A percentile compares a stretch with the other conserved stretches of the same genome.
phyloP scores from a whole-genome alignment of 2,888 invertebrate genomes.

The Philopedon plagiatum region DNA sequence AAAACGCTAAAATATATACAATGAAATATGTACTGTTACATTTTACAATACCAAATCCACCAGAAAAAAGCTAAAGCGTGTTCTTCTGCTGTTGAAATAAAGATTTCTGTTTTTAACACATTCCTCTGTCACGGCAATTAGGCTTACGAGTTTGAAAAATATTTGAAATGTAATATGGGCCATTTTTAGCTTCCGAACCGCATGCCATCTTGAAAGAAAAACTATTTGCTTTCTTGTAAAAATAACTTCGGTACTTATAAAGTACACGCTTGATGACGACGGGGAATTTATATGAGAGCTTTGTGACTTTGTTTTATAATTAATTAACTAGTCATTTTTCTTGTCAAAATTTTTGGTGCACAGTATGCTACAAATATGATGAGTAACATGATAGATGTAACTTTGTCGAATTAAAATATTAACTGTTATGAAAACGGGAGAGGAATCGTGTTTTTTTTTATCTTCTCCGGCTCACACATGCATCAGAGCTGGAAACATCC shows the following conservation, averaged over 20 bases:
- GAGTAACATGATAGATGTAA: too few relatives aligned
- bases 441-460: too few relatives aligned
- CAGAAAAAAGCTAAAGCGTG: neutral
- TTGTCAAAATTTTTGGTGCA: neutral
- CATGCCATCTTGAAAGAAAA: constrained; percentile 28
- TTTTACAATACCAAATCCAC: too few relatives aligned
- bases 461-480: too few relatives aligned
- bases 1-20: too few relatives aligned
- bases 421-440: too few relatives aligned
- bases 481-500: too few relatives aligned
- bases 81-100: constrained; percentile 3
- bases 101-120: constrained; percentile 31
- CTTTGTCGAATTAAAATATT: too few relatives aligned
- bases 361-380: neutral
- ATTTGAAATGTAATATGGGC: constrained; percentile 42
- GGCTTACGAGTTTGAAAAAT: constrained; percentile 35
- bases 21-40: too few relatives aligned
- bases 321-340: constrained; percentile 22
- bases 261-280: constrained; percentile 36
- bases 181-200: constrained; percentile 39
- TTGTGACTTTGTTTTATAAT: constrained; percentile 28
- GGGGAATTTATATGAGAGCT: constrained; percentile 27
- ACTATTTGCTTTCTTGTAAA: constrained; percentile 38
- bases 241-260: constrained; percentile 35
- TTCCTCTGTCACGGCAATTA: constrained; percentile 43